Conservation (phyloP, 64 coral and sea anemone species). For the Actinia tenebrosa region DNA sequence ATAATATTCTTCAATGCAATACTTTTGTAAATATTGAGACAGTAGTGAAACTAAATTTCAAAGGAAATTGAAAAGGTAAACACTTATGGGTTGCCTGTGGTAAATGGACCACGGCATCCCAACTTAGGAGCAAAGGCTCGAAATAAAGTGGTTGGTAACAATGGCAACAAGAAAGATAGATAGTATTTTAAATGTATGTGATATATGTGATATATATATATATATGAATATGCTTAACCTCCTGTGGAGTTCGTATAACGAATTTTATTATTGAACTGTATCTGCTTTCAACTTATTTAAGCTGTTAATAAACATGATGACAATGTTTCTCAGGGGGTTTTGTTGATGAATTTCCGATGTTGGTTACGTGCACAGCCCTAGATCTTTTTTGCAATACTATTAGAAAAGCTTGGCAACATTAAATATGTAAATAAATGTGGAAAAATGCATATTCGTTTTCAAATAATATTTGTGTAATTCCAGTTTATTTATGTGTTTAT, state of each 20-base stretch:
- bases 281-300: background rate
- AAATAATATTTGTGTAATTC: too few species aligned
- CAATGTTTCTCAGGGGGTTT: background rate
- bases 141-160: background rate
- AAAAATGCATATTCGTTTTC: too few species aligned
- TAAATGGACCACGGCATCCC: background rate
- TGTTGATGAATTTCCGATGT: background rate
- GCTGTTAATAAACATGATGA: background rate
- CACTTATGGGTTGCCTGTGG: background rate
- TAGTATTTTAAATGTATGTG: background rate
- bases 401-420: too few species aligned
- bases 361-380: too few species aligned
- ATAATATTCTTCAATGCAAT: background rate
- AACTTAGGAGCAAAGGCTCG: background rate
- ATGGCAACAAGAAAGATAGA: background rate
- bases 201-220: background rate
- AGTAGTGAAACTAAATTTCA: background rate
- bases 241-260: slow-evolving; percentile 6
- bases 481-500: too few species aligned
- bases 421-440: too few species aligned
- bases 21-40: background rate
- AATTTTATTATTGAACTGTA: background rate
- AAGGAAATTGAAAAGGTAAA: background rate
- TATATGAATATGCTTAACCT: background rate
- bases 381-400: too few species aligned